Conservation (phyloP, 2,113 vertebrate genomes). For the Ammospiza nelsoni region DNA sequence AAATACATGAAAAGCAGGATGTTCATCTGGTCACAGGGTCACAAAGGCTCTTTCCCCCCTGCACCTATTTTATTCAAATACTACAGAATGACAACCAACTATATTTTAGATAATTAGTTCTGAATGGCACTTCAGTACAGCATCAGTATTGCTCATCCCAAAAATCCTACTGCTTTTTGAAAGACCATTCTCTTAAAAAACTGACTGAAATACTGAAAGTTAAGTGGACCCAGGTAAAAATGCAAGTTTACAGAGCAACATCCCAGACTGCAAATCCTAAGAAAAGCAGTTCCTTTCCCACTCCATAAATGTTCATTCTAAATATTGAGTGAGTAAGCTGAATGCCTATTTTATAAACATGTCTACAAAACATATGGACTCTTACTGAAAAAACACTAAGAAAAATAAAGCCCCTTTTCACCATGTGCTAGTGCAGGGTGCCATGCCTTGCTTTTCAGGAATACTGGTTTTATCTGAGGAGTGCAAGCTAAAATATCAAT, state of each 20-base stretch:
- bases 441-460: neutral
- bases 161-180: neutral
- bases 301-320: neutral
- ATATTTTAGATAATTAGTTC: neutral
- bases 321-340: neutral
- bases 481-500: neutral
- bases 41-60: neutral
- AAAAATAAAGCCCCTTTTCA: neutral
- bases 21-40: neutral
- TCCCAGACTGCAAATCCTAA: neutral
- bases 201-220: neutral
- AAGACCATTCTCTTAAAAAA: neutral
- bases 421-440: neutral
- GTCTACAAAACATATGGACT: neutral
- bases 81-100: neutral
- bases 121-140: neutral
- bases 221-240: neutral
- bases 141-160: neutral
- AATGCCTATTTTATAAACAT: neutral
- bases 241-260: neutral
- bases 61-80: neutral
- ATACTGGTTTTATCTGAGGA: neutral
- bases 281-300: neutral
- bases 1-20: neutral
- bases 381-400: neutral